phyloP scores from a whole-genome alignment of 1,140 invertebrate genomes.

The Plutomurus gul region DNA sequence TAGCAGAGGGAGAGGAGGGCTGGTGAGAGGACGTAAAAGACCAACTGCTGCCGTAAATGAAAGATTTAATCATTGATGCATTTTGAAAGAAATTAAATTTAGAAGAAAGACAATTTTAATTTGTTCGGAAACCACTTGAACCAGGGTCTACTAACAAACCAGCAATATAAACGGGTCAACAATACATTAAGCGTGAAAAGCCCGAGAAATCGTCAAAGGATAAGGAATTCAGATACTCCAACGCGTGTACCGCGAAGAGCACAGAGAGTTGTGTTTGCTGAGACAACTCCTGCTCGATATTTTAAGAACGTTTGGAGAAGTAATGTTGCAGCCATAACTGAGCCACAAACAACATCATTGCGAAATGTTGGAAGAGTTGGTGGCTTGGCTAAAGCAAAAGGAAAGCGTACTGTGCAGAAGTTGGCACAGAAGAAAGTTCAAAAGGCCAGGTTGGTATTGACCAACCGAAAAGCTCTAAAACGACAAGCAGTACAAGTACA shows the following conservation, averaged over 20 bases:
- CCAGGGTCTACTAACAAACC: background rate
- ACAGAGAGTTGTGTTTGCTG: background rate
- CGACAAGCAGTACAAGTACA: background rate
- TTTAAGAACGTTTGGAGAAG: background rate
- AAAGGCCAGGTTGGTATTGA: slow-evolving; percentile 28
- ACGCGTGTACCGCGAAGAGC: background rate
- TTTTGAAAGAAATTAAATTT: too few species aligned
- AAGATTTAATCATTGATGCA: too few species aligned
- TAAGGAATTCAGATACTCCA: background rate
- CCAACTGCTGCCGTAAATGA: too few species aligned
- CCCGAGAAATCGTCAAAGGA: background rate
- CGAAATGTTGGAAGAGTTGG: background rate
- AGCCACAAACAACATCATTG: background rate
- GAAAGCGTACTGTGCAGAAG: slow-evolving; percentile 3
- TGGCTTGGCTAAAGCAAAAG: background rate
- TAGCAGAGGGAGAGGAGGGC: too few species aligned
- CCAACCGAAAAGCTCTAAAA: background rate
- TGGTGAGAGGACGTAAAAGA: too few species aligned
- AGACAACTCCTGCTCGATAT: background rate
- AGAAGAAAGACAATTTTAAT: too few species aligned
- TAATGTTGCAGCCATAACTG: background rate
- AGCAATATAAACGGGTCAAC: background rate
- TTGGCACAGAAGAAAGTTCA: slow-evolving; percentile 37
- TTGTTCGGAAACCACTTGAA: too few species aligned
- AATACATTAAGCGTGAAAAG: background rate